Evolutionary conservation across 2,797 vertebrate species (phyloP), one percentile per base, ranked within the genome.

Genomic region (Pempheris klunzingeri): DNA sequence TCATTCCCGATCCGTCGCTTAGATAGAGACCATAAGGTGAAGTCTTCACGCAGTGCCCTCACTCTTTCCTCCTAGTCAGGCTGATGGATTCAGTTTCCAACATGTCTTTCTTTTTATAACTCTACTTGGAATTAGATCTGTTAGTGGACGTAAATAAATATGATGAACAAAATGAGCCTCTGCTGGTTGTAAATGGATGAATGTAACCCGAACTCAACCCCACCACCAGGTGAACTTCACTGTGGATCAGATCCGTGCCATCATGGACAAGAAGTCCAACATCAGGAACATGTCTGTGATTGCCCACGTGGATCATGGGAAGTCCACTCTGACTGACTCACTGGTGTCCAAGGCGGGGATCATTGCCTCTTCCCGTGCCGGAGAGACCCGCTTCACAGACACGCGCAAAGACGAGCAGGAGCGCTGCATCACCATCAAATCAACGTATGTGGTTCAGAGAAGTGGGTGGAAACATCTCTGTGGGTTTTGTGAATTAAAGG

Each of bases 211-310:
- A 18, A 13, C 43, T 9, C 11, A 5, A 13, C 14, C 34, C 38
- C 61, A 20, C 36, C 66, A 43, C 38, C 73, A 99, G 98, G 97
- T 99, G 95, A 98, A 98, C 96, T 98, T 98, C 93, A 99, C 97
- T 1, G 96, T 98, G 91, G 97, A 98, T 86, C 97, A 98, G 96
- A 98, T 98, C 92, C 95, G 97, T 92, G 91, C 94, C 93, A 98
- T 99, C 94, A 98, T 98, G 97, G 97, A 99, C 96, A 98, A 98
- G 82, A 98, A 98, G 95, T 96, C 97, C 94, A 98, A 98, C 92
- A 99, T 98, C 93, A 95, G 97, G 70, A 99, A 98, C 94, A 98
- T 98, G 97, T 99, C 98, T 0, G 98, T 99, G 92, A 98, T 99
- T 0, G 97, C 97, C 12, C 97, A 99, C 0, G 97, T 99, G 73